A percentile compares a stretch with the other conserved stretches of the same genome.
Evolutionary conservation across 2,113 vertebrate genomes (phyloP).

Genomic region (Neopipo cinnamomea): DNA sequence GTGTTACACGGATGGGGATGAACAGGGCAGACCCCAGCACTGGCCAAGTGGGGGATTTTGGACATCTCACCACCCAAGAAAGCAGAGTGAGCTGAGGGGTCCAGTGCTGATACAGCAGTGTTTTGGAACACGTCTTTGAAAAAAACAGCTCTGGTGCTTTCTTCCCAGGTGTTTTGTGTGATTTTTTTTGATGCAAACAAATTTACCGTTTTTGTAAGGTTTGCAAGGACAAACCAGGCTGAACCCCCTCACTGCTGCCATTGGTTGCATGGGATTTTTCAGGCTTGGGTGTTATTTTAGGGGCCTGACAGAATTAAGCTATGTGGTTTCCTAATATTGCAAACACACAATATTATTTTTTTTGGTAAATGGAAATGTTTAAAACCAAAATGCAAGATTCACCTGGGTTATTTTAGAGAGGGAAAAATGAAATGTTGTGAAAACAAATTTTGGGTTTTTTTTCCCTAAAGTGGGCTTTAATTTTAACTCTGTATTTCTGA

Average conservation of each 20-base stretch:
- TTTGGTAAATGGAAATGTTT: background rate
- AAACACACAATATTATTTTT: background rate
- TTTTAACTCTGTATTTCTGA: background rate
- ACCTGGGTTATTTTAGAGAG: background rate
- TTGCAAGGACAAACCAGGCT: background rate
- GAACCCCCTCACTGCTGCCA: background rate
- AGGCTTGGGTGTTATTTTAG: background rate
- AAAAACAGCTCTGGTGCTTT: background rate
- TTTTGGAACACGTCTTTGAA: background rate
- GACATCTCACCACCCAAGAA: background rate
- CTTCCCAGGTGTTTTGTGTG: background rate
- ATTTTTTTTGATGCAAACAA: background rate
- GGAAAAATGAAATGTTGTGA: background rate
- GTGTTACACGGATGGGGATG: background rate
- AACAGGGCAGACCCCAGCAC: background rate
- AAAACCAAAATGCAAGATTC: background rate
- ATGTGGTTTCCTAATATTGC: background rate
- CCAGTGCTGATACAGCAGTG: rapidly evolving
- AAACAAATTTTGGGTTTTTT: background rate
- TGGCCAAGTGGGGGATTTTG: rapidly evolving
- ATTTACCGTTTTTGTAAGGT: background rate
- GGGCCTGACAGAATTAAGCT: background rate
- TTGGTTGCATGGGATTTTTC: background rate
- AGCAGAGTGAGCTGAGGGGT: background rate
- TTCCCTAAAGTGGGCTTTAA: background rate